Percentiles rank a stretch among this genome's conserved stretches.
Conservation (phyloP, 2,113 vertebrate genomes). For the Anarrhichthys ocellatus region DNA sequence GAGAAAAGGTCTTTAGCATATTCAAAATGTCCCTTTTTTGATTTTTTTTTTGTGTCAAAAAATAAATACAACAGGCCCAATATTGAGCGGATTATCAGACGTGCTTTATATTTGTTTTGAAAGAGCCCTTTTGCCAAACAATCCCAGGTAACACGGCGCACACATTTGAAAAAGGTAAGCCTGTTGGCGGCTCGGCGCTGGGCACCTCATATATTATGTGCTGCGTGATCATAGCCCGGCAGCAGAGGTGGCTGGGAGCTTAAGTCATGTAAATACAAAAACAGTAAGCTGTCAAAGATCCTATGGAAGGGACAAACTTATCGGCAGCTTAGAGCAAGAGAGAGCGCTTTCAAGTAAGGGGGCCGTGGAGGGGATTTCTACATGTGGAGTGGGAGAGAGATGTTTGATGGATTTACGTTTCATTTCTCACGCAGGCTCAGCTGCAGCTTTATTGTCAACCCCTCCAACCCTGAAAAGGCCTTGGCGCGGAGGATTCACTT, state of each 20-base stretch:
- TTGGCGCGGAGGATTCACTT: slow-evolving; percentile 37
- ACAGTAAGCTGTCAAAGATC: slow-evolving; percentile 72
- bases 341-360: slow-evolving; percentile 67
- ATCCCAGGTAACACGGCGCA: slow-evolving; percentile 66
- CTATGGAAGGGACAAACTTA: slow-evolving; percentile 73
- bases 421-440: slow-evolving; percentile 66
- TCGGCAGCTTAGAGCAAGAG: slow-evolving; percentile 74
- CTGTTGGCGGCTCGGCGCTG: slow-evolving; percentile 38
- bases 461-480: slow-evolving; percentile 62
- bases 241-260: slow-evolving; percentile 62
- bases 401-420: slow-evolving; percentile 74
- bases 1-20: slow-evolving; percentile 62
- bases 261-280: slow-evolving; percentile 75
- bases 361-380: slow-evolving; percentile 50
- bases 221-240: slow-evolving; percentile 47
- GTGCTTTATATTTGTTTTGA: slow-evolving; percentile 65
- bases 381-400: slow-evolving; percentile 23
- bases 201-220: slow-evolving; percentile 57
- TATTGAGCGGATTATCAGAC: slow-evolving; percentile 68
- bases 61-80: slow-evolving; percentile 36
- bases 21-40: slow-evolving; percentile 57
- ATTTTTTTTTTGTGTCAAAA: slow-evolving; percentile 57
- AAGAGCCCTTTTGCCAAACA: slow-evolving; percentile 57
- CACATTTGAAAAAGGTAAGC: slow-evolving; percentile 69
- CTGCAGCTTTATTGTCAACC: slow-evolving; percentile 65